phyloP scores from a whole-genome alignment of 2,113 vertebrate species.

The Heptranchias perlo region DNA sequence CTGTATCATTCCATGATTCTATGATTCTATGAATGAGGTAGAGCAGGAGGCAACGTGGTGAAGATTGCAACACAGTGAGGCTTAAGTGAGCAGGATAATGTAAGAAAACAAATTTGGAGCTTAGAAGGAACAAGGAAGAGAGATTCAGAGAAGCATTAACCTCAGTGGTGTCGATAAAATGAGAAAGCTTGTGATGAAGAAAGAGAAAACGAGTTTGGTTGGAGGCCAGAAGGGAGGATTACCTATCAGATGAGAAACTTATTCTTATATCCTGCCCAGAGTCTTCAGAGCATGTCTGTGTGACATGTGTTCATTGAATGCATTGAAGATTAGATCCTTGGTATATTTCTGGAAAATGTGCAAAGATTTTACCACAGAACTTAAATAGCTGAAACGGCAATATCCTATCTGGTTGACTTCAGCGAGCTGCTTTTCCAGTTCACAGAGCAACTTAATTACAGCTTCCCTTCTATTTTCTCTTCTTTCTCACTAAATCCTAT shows the following conservation, averaged over 20 bases:
- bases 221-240: not conserved
- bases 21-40: not conserved
- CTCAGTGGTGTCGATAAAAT: not conserved
- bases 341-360: constrained; percentile 17
- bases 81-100: not conserved
- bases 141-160: not conserved
- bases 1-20: too few relatives aligned
- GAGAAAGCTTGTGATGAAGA: not conserved
- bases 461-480: not conserved
- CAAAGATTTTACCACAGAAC: not conserved
- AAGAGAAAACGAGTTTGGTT: not conserved
- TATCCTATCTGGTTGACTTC: not conserved
- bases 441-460: not conserved
- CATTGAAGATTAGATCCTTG: not conserved
- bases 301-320: not conserved
- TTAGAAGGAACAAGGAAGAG: too few relatives aligned
- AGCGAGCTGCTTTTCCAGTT: not conserved
- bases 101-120: not conserved
- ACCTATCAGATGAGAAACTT: not conserved
- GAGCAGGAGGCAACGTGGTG: not conserved
- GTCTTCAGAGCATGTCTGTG: not conserved
- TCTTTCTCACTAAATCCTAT: not conserved
- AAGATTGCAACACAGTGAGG: not conserved
- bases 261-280: not conserved
- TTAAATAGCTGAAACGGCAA: not conserved